Base-by-base conservation (phyloP, 1,140 invertebrate genomes). In the Drosophila ohnishii region DNA sequence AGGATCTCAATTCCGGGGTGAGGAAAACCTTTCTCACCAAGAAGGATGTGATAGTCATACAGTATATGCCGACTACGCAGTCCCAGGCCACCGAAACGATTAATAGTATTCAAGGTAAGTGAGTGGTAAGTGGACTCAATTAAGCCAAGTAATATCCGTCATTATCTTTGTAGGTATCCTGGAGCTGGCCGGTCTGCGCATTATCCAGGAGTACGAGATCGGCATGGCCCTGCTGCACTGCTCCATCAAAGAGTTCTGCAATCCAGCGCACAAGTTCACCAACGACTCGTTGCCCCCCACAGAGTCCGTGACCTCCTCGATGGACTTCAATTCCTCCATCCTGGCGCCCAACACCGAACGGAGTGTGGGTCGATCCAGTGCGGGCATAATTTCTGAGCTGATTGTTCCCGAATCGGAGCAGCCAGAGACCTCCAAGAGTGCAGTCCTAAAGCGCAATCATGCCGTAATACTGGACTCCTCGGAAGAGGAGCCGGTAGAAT, bases 121-220 rank as follows among this genome's bases (percentile, higher is more conserved):
- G 8, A 22, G 13, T 9, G 0, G 25, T 25, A 10, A 5, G 7
- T 9, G 3, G 11, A 16, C 22, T 22, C 4, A 30, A 90, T 92
- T 8, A 25, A 55, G 13, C 19, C 13, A 2, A 25, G 34, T 22
- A 22, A 32, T 11, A 25, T 7, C 14, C 35, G 34, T 58, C 8
- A 28, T 37, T 44, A 8, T 9, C 69, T 73, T 67, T 66, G 1
- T 90, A 81, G 92, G 90, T 32, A 92, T 91, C 61, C 83, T 94
- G 62, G 93, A 93, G 64, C 91, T 75, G 35, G 92, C 92, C 59
- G 92, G 91, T 2, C 93, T 93, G 67, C 93, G 94, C 58, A 78
- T 94, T 40, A 92, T 95, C 64, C 93, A 94, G 51, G 95, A 95
- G 90, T 93, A 93, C 9, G 95, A 95, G 83, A 94, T 95, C 64